Conservation (phyloP, 2,888 invertebrate genomes). For the Brenthis hecate region DNA sequence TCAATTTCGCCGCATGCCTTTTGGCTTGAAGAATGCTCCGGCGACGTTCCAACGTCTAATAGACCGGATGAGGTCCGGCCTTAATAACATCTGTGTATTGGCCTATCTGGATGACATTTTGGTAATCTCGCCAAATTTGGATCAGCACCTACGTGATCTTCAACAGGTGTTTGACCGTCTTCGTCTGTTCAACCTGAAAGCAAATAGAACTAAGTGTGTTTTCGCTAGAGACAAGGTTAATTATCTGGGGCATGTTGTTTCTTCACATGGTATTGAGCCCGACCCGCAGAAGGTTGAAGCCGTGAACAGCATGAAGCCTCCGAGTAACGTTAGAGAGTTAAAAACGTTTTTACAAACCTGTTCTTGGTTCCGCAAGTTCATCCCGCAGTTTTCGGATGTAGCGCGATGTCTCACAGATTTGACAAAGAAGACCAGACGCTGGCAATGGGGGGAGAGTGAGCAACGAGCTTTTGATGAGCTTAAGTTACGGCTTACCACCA, state of each 20-base stretch:
- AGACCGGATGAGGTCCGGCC: constrained; percentile 41
- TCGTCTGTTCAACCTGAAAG: constrained; percentile 25
- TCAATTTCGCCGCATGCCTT: constrained; percentile 44
- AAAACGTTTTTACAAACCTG: constrained; percentile 38
- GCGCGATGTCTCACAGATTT: constrained; percentile 37
- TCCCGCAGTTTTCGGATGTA: constrained; percentile 37
- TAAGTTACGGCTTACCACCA: too few relatives aligned
- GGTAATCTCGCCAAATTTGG: constrained; percentile 39
- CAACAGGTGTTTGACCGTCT: constrained; percentile 27
- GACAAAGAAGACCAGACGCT: constrained; percentile 32
- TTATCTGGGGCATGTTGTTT: constrained; percentile 44
- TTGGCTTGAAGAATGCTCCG: constrained; percentile 47
- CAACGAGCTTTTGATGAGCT: too few relatives aligned
- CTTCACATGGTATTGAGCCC: constrained; percentile 34
- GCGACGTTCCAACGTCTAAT: constrained; percentile 46
- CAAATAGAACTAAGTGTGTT: constrained; percentile 29
- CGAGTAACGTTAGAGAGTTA: constrained; percentile 29
- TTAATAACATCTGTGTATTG: constrained; percentile 8
- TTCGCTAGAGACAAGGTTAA: constrained; percentile 39
- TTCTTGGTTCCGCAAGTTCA: constrained; percentile 44
- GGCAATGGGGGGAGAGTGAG: too few relatives aligned
- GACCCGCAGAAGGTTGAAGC: constrained; percentile 40
- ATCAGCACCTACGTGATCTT: constrained; percentile 35
- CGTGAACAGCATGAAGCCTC: constrained; percentile 28
- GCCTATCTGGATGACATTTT: constrained; percentile 28